Base-by-base conservation (phyloP, 2,797 vertebrate genomes). In the Rhinoraja longicauda region DNA sequence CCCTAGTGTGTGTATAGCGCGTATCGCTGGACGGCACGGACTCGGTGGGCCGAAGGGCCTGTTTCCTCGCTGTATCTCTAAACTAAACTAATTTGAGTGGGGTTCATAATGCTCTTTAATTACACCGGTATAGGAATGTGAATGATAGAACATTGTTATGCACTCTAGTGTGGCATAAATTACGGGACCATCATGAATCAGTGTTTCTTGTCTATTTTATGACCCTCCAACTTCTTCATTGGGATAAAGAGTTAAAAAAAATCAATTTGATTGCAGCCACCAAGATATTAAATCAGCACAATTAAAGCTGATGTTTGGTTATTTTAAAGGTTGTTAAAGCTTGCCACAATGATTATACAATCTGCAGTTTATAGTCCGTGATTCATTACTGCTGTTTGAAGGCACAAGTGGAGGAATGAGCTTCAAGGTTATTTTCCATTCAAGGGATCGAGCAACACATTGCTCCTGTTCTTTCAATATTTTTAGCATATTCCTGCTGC, bases 251-350 rank as follows among this genome's bases (percentile, higher is more conserved):
- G 88, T 36, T 53, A 53, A 39, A 39, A 39, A 90, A 67, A 90
- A 45, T 75, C 39, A 92, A 92, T 92, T 75, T 73, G 39, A 75
- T 75, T 4, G 90, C 90, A 92, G 72, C 13, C 90, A 6, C 90
- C 72, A 92, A 75, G 72, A 92, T 72, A 92, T 92, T 92, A 92
- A 72, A 73, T 73, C 90, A 57, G 39, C 70, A 92, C 64, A 92
- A 92, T 75, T 92, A 92, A 92, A 92, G 53, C 70, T 75, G 90
- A 70, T 75, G 36, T 92, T n/a, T 92, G 90, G 90, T 53, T 92
- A 72, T 92, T 92, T 39, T 75, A 92, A 92, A 45, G 70, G 72
- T 92, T 72, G 90, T 92, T 92, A 92, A 92, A 92, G 70, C 70
- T 21, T 92, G 90, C 13, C 67, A 92, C 72, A 17, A 92, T 57